A percentile compares a stretch with the other conserved stretches of the same genome.
Evolutionary conservation across 1,140 invertebrate genomes (phyloP).

Genomic region (Paramacrobiotus metropolitanus): DNA sequence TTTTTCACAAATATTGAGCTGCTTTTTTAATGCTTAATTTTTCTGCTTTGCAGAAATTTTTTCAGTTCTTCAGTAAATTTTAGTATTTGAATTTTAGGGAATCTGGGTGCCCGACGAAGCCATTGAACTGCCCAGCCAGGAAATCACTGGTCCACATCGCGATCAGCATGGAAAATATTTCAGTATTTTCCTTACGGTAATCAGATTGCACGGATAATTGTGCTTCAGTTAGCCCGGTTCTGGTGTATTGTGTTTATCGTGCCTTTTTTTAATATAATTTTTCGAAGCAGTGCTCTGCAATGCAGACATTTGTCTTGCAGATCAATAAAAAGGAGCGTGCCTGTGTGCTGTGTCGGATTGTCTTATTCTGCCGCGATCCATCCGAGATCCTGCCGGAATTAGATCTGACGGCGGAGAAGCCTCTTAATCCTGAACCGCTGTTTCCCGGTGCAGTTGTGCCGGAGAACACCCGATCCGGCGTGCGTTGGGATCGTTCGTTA

Average conservation of each 20-base stretch:
- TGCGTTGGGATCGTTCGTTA: no score
- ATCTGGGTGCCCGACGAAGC: constrained; percentile 37
- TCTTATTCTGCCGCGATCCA: background rate
- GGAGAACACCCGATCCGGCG: background rate
- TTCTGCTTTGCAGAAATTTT: no score
- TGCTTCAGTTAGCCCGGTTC: no score
- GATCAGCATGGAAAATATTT: constrained; percentile 52
- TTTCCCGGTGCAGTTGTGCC: background rate
- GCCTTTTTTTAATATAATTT: background rate
- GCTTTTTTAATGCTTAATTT: no score
- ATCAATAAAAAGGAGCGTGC: constrained; percentile 1
- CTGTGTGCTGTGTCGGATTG: background rate
- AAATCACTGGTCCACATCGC: constrained; percentile 51
- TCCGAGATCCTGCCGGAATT: background rate
- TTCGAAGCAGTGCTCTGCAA: background rate
- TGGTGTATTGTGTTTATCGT: background rate
- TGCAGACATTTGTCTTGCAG: background rate
- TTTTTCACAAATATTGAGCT: no score
- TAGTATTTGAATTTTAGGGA: constrained; percentile 20
- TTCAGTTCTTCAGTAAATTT: no score
- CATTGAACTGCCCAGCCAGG: constrained; percentile 42
- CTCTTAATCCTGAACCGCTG: background rate
- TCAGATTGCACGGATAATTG: constrained; percentile 12
- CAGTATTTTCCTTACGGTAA: constrained; percentile 45
- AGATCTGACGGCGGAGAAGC: background rate